Conservation (phyloP, 2,797 vertebrate species). For the Siniperca undulata region DNA sequence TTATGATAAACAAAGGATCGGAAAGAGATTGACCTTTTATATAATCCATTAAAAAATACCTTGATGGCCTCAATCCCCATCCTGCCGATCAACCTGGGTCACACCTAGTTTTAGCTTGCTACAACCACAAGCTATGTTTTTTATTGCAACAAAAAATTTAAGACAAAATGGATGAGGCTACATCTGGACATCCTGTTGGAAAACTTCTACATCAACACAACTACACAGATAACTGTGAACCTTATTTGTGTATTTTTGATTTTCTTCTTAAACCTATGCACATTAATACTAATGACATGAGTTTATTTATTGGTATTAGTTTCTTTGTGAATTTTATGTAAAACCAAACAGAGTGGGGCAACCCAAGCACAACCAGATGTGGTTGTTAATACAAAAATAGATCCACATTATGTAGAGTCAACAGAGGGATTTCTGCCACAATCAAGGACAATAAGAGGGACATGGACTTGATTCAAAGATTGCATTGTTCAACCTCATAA, state of each 20-base stretch:
- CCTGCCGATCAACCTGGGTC: constrained; percentile 28
- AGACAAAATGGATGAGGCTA: not conserved
- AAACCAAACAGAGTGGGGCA: not conserved
- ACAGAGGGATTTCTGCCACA: constrained; percentile 25
- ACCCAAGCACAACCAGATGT: constrained; percentile 6
- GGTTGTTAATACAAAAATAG: not conserved
- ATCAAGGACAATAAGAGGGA: constrained; percentile 16
- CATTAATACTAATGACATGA: not conserved
- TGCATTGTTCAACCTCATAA: constrained; percentile 27
- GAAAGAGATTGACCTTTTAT: constrained; percentile 35
- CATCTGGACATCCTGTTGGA: not conserved
- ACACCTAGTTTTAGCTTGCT: constrained; percentile 25
- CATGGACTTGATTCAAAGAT: constrained; percentile 27
- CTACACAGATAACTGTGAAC: not conserved
- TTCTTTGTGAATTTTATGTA: constrained; percentile 11
- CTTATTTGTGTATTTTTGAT: not conserved
- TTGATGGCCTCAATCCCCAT: constrained; percentile 51
- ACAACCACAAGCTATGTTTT: constrained; percentile 2
- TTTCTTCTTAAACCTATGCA: not conserved
- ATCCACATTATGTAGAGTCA: constrained; percentile 28
- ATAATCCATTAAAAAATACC: constrained; percentile 49
- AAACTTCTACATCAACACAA: constrained; percentile 6
- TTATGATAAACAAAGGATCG: constrained; percentile 46
- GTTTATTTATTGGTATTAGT: not conserved
- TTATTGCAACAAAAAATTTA: constrained; percentile 3